Percentiles rank a stretch among this genome's conserved stretches.
Evolutionary conservation across 2,113 vertebrate genomes (phyloP).

Genomic region (Leptocoma aspasia): DNA sequence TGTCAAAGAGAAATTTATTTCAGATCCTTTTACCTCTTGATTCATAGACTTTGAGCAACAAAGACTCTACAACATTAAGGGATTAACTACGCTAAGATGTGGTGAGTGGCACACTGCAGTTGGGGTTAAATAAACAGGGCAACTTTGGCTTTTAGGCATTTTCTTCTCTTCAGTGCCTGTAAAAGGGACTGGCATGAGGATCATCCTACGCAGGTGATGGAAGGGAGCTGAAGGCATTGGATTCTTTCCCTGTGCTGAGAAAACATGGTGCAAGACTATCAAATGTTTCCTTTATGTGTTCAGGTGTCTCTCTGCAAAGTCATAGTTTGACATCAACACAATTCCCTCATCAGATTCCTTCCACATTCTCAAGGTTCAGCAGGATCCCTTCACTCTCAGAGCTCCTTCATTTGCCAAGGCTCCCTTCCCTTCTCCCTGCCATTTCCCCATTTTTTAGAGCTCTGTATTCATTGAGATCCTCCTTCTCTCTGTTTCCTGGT

Average conservation of each 20-base stretch:
- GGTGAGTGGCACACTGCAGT: neutral
- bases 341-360: neutral
- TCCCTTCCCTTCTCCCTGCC: neutral
- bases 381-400: neutral
- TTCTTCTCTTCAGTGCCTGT: neutral
- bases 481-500: neutral
- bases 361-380: neutral
- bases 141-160: neutral
- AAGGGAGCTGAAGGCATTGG: neutral
- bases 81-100: neutral
- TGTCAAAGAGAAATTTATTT: neutral
- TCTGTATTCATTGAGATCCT: neutral
- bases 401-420: neutral
- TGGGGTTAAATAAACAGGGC: neutral
- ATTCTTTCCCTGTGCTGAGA: neutral
- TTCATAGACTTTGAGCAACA: neutral
- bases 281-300: neutral
- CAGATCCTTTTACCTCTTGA: neutral
- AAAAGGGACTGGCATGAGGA: neutral
- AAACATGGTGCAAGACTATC: neutral
- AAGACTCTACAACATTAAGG: neutral
- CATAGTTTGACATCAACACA: neutral
- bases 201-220: neutral
- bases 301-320: neutral
- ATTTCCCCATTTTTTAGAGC: neutral